phyloP scores from a whole-genome alignment of 2,888 invertebrate species.

The Nomada fabriciana region DNA sequence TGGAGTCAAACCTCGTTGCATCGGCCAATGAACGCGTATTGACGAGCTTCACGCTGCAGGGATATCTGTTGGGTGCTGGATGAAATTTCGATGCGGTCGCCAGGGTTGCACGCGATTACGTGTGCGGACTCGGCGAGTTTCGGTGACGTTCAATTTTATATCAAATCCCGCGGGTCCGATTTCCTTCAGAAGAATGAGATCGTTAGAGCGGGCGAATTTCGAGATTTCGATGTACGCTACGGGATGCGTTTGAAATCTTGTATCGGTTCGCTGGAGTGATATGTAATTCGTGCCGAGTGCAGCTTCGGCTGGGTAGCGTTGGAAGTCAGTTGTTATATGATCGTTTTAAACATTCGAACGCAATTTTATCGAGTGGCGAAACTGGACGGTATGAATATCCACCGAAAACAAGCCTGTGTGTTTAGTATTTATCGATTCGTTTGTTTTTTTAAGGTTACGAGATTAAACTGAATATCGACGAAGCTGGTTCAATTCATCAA shows the following conservation, averaged over 20 bases:
- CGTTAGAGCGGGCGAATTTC: background rate
- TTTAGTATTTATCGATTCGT: background rate
- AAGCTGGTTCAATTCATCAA: background rate
- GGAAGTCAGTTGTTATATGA: background rate
- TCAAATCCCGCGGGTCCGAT: background rate
- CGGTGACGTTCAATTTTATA: background rate
- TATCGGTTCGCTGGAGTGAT: background rate
- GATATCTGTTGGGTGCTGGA: background rate
- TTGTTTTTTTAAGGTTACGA: background rate
- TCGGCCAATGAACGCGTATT: background rate
- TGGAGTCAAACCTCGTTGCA: slow-evolving; percentile 1
- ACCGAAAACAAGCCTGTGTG: too few species aligned
- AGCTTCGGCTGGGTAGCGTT: background rate
- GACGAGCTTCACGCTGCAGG: background rate
- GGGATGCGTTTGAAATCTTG: background rate
- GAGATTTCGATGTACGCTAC: background rate
- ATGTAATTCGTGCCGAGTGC: too few species aligned
- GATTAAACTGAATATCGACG: background rate
- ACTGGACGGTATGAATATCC: too few species aligned
- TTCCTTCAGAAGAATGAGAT: background rate
- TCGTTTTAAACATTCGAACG: background rate
- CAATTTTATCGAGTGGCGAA: background rate
- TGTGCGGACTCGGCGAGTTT: background rate
- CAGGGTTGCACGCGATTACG: slow-evolving; percentile 14
- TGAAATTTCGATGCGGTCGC: background rate